Evolutionary conservation across 1,140 invertebrate species (phyloP).

Genomic region (Drosophila seguyi): DNA sequence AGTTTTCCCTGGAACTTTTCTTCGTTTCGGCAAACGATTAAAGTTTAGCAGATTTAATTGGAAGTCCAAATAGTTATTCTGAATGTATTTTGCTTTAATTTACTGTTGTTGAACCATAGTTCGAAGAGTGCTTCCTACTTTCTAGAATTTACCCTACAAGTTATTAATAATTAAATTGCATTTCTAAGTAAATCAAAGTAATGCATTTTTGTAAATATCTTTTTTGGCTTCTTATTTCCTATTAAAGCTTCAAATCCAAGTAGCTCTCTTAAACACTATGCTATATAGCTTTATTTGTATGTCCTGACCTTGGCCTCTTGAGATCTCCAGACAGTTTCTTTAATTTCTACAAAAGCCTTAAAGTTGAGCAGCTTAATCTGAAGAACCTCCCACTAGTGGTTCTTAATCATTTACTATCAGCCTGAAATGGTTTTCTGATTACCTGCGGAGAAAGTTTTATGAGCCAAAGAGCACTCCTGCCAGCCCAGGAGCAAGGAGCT

Average conservation of each 20-base stretch:
- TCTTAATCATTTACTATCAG: constrained; percentile 38
- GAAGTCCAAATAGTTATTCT: not conserved
- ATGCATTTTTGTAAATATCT: too few relatives aligned
- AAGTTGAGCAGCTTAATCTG: constrained; percentile 7
- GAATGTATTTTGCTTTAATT: not conserved
- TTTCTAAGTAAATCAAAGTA: too few relatives aligned
- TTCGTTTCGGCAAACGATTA: constrained; percentile 13
- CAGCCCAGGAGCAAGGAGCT: not conserved
- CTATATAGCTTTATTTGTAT: not conserved
- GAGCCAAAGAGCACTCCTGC: not conserved
- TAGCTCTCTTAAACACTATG: constrained; percentile 16
- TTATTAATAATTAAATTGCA: not conserved
- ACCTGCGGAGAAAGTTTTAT: constrained; percentile 30
- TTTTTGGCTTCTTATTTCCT: too few relatives aligned
- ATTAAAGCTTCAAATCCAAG: too few relatives aligned
- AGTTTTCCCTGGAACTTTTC: constrained; percentile 10
- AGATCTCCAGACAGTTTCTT: not conserved
- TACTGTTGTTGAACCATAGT: not conserved
- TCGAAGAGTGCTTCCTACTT: not conserved
- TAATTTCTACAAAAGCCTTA: not conserved
- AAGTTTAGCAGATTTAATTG: constrained; percentile 7
- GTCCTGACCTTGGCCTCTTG: too few relatives aligned
- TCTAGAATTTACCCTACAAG: too few relatives aligned
- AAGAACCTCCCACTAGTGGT: not conserved
- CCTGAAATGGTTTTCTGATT: constrained; percentile 41